A percentile compares a stretch with the other conserved stretches of the same genome.
Conservation (phyloP, 2,797 vertebrate genomes). For the Leucoraja ocellata region DNA sequence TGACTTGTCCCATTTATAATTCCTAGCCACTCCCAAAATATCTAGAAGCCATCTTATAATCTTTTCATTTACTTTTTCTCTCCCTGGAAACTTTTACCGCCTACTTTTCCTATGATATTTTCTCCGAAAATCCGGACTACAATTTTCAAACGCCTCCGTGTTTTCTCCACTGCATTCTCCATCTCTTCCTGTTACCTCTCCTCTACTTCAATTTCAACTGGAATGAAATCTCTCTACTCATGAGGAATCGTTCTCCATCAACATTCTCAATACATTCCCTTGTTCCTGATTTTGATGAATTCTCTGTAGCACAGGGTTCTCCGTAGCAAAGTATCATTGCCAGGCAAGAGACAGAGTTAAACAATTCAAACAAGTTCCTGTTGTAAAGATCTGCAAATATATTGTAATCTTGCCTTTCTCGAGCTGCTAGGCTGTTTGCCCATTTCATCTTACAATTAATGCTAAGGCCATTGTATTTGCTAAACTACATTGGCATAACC, state of each 20-base stretch:
- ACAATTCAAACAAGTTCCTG: background rate
- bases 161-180: background rate
- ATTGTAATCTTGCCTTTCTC: background rate
- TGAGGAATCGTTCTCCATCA: background rate
- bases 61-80: too few species aligned
- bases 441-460: background rate
- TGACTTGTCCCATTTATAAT: too few species aligned
- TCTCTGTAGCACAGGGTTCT: background rate
- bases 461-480: background rate
- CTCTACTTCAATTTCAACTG: background rate
- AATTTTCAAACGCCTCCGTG: background rate
- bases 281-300: background rate
- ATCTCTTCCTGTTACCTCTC: background rate
- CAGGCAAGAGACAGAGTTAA: background rate
- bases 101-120: background rate
- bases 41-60: too few species aligned
- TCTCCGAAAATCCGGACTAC: background rate
- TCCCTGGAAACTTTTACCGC: too few species aligned
- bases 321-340: background rate
- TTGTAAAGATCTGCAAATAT: background rate
- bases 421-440: background rate
- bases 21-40: too few species aligned
- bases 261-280: background rate
- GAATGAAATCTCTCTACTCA: background rate
- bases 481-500: background rate